Evolutionary conservation across 2,888 invertebrate species (phyloP).

Genomic region (Nomada goodeniana): DNA sequence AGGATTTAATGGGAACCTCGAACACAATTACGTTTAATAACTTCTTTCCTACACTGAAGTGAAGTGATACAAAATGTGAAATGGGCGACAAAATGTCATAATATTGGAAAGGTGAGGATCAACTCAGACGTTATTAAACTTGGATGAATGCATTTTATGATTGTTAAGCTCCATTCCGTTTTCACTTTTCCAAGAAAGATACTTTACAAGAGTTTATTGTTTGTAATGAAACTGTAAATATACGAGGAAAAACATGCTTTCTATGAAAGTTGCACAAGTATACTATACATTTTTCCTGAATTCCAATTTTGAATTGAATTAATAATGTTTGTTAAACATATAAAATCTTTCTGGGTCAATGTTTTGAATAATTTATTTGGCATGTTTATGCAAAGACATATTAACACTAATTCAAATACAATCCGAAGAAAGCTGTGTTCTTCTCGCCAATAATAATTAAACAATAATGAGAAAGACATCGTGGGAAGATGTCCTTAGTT

Average conservation of each 20-base stretch:
- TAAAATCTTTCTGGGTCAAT: too few relatives aligned
- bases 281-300: background rate
- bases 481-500: slow-evolving; percentile 13
- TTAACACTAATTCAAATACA: background rate
- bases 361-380: too few relatives aligned
- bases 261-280: background rate
- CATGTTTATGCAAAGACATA: background rate
- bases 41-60: background rate
- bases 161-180: background rate
- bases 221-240: background rate
- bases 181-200: background rate
- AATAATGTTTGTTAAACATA: too few relatives aligned
- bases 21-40: background rate
- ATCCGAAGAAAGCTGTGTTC: background rate
- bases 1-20: background rate
- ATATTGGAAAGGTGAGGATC: slow-evolving; percentile 18
- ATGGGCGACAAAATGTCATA: background rate
- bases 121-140: slow-evolving; percentile 13
- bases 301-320: too few relatives aligned
- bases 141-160: slow-evolving; percentile 11
- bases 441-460: background rate
- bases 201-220: background rate
- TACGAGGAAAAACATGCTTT: background rate
- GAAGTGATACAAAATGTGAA: slow-evolving; percentile 15
- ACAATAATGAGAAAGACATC: slow-evolving; percentile 16